phyloP scores from a whole-genome alignment of 2,797 vertebrate genomes.

The Dallia pectoralis region DNA sequence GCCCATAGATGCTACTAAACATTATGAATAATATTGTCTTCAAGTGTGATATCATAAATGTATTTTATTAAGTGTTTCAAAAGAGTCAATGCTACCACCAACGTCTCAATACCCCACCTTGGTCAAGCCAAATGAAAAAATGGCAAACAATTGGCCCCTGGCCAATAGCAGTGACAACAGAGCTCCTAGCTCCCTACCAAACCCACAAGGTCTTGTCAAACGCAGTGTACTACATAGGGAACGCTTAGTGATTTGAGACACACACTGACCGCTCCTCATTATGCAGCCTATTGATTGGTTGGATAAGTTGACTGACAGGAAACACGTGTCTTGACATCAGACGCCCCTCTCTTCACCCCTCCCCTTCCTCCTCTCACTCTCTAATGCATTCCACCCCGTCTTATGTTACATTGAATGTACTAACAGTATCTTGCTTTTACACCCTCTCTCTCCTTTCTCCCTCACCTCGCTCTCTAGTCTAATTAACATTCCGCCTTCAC shows the following conservation, averaged over 20 bases:
- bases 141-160: no score
- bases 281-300: constrained; percentile 65
- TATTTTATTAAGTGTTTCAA: no score
- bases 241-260: constrained; percentile 56
- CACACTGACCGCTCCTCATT: constrained; percentile 49
- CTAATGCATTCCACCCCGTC: no score
- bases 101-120: no score
- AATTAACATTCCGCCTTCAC: constrained; percentile 65
- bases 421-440: constrained; percentile 6
- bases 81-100: no score
- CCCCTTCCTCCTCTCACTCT: no score
- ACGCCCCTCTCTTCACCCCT: background rate
- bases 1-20: no score
- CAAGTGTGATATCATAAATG: no score
- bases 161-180: constrained; percentile 6
- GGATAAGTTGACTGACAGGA: constrained; percentile 59
- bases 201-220: no score
- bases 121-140: no score
- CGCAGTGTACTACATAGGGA: constrained; percentile 33
- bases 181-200: constrained; percentile 32
- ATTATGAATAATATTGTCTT: no score
- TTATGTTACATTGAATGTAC: background rate
- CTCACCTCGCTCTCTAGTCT: background rate
- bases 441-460: constrained; percentile 8
- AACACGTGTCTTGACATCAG: constrained; percentile 37